phyloP scores from a whole-genome alignment of 2,888 invertebrate genomes.

The Meandrusa payeni region DNA sequence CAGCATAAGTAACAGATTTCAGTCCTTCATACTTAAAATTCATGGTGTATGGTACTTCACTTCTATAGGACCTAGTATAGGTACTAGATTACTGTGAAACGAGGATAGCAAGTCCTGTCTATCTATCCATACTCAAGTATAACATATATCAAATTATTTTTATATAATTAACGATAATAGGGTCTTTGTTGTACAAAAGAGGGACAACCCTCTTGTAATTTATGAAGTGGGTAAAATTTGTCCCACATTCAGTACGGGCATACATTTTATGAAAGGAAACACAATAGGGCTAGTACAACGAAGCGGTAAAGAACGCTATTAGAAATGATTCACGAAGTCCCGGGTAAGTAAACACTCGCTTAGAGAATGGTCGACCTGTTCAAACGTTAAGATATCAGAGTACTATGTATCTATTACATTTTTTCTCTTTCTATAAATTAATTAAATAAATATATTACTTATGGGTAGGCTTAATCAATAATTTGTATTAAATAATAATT shows the following conservation, averaged over 20 bases:
- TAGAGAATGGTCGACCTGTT: conserved; percentile 25
- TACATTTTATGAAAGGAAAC: conserved; percentile 19
- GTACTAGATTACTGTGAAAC: too few species aligned
- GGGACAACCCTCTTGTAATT: conserved; percentile 2
- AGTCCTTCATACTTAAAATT: too few species aligned
- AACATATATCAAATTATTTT: too few species aligned
- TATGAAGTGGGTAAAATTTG: conserved; percentile 5
- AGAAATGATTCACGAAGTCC: conserved; percentile 36
- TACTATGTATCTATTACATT: conserved; percentile 4
- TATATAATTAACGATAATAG: too few species aligned
- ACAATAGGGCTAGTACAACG: conserved; percentile 35
- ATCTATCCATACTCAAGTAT: too few species aligned
- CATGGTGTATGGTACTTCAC: too few species aligned
- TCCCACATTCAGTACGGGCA: conserved; percentile 2
- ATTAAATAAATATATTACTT: too few species aligned
- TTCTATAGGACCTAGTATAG: too few species aligned
- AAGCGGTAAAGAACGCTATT: conserved; percentile 46
- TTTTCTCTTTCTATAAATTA: not conserved
- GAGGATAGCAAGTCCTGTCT: too few species aligned
- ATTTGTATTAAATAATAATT: too few species aligned
- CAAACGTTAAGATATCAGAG: conserved; percentile 13
- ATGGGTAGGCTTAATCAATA: too few species aligned
- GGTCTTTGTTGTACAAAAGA: not conserved
- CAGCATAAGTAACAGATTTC: too few species aligned
- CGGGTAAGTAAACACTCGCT: conserved; percentile 35